These are phyloP conservation scores for Florisuga fusca DNA, from an alignment of 2,797 vertebrate species.

Conservation along the genomic window DNA sequence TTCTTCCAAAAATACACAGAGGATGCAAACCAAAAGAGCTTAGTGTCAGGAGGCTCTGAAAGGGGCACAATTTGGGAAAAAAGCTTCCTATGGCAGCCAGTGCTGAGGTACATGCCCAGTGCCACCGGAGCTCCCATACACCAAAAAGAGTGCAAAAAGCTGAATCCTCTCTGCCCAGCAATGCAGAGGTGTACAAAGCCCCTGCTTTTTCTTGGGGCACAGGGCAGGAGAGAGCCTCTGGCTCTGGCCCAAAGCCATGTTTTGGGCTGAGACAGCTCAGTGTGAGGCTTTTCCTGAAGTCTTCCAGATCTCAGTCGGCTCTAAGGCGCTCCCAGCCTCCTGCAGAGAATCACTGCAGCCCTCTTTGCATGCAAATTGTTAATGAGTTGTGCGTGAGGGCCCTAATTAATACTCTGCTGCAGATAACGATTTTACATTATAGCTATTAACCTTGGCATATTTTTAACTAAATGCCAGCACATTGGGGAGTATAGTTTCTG, in stretches of 20 bases:
- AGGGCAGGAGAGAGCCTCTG: not conserved
- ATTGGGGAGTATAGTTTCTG: slow-evolving; percentile 22
- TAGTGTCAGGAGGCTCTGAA: not conserved
- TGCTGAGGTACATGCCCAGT: not conserved
- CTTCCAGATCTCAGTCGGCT: not conserved
- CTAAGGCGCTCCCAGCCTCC: not conserved
- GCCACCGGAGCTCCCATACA: not conserved
- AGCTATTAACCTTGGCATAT: slow-evolving; percentile 59
- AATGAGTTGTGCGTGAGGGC: slow-evolving; percentile 57
- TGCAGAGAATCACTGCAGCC: not conserved
- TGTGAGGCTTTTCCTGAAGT: not conserved
- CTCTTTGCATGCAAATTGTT: slow-evolving; percentile 57
- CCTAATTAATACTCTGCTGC: slow-evolving; percentile 65
- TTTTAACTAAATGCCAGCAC: not conserved
- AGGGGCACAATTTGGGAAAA: not conserved
- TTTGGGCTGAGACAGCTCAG: not conserved
- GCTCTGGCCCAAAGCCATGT: not conserved
- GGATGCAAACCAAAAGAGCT: not conserved
- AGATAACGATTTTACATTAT: slow-evolving; percentile 67
- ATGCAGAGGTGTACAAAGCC: not conserved
- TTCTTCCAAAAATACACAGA: not conserved
- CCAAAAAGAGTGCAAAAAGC: not conserved
- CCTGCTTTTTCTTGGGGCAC: not conserved
- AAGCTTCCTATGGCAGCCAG: fast-evolving
- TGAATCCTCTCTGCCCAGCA: not conserved